Base-by-base conservation (phyloP, 2,888 invertebrate species). In the Marronus borbonicus region DNA sequence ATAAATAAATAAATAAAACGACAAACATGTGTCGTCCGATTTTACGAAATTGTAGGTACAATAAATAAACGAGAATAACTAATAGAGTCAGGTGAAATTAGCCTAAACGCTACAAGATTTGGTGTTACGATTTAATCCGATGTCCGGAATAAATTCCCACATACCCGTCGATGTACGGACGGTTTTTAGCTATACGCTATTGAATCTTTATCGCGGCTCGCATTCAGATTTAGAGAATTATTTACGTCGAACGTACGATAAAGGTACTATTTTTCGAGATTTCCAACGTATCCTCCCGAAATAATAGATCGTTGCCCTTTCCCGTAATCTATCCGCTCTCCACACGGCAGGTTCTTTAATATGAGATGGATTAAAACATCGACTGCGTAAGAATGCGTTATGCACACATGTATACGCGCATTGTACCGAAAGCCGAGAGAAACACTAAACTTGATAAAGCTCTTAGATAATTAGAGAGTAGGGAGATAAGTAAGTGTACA, bases 391-490 rank as follows among this genome's bases (percentile, higher is more conserved):
- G 82, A 83, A 84, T 82, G 83, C 80, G 82, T 80, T 83, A 79
- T 83, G 83, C 72, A 55, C 55, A 55, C 55, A 74, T 5, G 31
- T 31, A 5, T 74, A 74, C 83, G 83, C 82, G 83, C 83, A 83
- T 81, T 82, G 83, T 84, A 83, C 82, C 83, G 83, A 82, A 83
- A 81, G 82, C 83, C 80, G 44, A 76, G 81, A 83, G 82, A 82
- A 86, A 86, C 85, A 85, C 85, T 84, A 85, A 85, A 86, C 85
- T 84, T 85, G 86, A 87, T 86, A 86, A 86, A 85, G 86, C 85
- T 86, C 85, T 85, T 84, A 86, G 87, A 87, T 87, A 87, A 87
- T 86, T 86, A 86, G 86, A 86, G 85, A 86, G 86, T 85, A 85
- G 86, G 84, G 81, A 84, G 86, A 86, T 86, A 87, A 85, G 85